Evolutionary conservation across 2,113 vertebrate genomes (phyloP), one percentile per base, ranked within the genome.

Genomic region (Aptenodytes forsteri): DNA sequence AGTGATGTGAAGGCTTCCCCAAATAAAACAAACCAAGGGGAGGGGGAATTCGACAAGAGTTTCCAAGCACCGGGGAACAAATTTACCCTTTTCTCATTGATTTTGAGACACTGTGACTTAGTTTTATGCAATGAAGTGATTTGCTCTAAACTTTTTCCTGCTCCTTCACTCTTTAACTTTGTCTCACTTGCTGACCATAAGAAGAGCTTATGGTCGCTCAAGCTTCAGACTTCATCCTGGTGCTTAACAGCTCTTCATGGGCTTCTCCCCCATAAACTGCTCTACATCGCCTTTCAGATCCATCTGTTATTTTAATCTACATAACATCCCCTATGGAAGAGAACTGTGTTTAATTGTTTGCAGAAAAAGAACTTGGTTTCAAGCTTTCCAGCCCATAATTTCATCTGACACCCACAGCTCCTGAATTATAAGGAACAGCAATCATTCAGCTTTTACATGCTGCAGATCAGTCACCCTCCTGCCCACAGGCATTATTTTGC

Each of bases 171-270:
- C 61, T 14, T 47, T 21, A 47, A 38, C 25, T 27, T 52, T 1
- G 3, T 14, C 47, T 50, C 0, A 0, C 40, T 76, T 2, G 1
- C 11, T 50, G 50, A 2, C 42, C 42, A 42, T 78, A 62, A 70
- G 32, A 83, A 70, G 1, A 75, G 34, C 34, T 79, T 46, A 10
- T 0, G 16, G 50, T 4, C 36, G 50, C 36, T 25, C 50, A 44
- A 38, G 76, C 10, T 36, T 22, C 59, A 16, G 20, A 42, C 16
- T 65, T 50, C 55, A n/a, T 44, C 46, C 44, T 11, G 19, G 52
- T 1, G 2, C 9, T 44, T 30, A 75, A 36, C 42, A 52, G 58
- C 19, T 76, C 78, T 47, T 79, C 54, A 6, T 4, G 69, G 32
- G 21, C 36, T 78, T 66, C 40, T n/a, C 7, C 10, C 13, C 6